phyloP scores from a whole-genome alignment of 2,113 vertebrate species.

The Asarcornis scutulata region DNA sequence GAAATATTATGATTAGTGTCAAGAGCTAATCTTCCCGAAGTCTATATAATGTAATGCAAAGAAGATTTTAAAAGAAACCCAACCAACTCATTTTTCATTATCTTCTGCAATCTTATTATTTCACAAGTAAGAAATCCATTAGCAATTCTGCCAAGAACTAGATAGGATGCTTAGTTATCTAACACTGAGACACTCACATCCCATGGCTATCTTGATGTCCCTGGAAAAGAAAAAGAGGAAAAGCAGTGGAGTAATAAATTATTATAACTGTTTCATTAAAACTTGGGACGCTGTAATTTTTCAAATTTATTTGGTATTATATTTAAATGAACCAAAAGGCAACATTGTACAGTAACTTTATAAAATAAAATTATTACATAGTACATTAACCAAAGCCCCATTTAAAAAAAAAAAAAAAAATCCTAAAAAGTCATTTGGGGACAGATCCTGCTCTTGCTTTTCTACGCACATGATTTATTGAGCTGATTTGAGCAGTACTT shows the following conservation, averaged over 20 bases:
- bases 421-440: slow-evolving; percentile 41
- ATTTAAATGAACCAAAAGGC: slow-evolving; percentile 73
- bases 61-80: background rate
- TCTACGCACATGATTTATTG: slow-evolving; percentile 23
- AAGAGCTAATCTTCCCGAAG: slow-evolving; percentile 30
- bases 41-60: background rate
- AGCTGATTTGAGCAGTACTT: slow-evolving; percentile 30
- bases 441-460: slow-evolving; percentile 43
- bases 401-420: slow-evolving; percentile 60
- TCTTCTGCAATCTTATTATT: slow-evolving; percentile 36
- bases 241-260: slow-evolving; percentile 37
- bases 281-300: slow-evolving; percentile 40
- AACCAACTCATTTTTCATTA: slow-evolving; percentile 27
- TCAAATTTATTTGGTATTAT: slow-evolving; percentile 75
- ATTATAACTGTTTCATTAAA: slow-evolving; percentile 31
- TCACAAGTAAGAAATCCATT: slow-evolving; percentile 27
- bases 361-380: slow-evolving; percentile 73
- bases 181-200: background rate
- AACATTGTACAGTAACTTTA: slow-evolving; percentile 75
- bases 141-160: slow-evolving; percentile 27
- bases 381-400: slow-evolving; percentile 73
- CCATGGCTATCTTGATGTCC: background rate
- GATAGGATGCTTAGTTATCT: slow-evolving; percentile 25
- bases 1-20: slow-evolving; percentile 22
- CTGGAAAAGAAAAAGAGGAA: background rate